These are phyloP conservation scores for Stichopus chloronotus DNA, from an alignment of 35 echinoderm and acorn worm species.

Conservation along the genomic window DNA sequence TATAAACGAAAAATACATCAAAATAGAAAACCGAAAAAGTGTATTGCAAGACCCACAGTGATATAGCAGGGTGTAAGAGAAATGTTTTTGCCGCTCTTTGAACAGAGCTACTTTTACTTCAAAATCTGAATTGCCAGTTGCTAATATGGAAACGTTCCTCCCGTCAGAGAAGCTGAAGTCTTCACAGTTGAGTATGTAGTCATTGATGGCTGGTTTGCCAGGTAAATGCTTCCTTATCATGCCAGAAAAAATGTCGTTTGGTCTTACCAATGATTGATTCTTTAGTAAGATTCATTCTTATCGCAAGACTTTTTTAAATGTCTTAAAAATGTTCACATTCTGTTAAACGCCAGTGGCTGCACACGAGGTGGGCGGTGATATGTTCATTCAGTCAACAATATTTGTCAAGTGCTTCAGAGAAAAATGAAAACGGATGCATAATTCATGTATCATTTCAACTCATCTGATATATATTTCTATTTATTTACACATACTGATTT, in stretches of 20 bases:
- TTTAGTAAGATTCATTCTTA: no score
- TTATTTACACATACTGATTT: no score
- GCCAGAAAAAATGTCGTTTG: neutral
- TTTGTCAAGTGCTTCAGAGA: no score
- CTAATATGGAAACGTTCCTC: neutral
- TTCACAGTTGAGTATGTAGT: neutral
- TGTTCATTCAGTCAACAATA: no score
- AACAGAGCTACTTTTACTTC: neutral
- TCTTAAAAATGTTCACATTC: no score
- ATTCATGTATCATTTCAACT: no score
- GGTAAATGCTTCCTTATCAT: neutral
- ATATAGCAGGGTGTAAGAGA: neutral
- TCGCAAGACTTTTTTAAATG: no score
- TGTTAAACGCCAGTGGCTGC: no score
- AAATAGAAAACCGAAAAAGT: constrained; percentile 13
- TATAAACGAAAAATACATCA: neutral
- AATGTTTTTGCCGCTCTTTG: neutral
- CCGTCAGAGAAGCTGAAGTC: neutral
- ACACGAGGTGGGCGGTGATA: no score
- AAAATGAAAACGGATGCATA: no score
- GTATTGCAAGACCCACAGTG: neutral
- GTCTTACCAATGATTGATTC: neutral
- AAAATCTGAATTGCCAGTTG: neutral
- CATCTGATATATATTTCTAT: no score
- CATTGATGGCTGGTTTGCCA: neutral